Evolutionary conservation across 2,888 invertebrate genomes (phyloP).

Genomic region (Meiosimyza platycephala): DNA sequence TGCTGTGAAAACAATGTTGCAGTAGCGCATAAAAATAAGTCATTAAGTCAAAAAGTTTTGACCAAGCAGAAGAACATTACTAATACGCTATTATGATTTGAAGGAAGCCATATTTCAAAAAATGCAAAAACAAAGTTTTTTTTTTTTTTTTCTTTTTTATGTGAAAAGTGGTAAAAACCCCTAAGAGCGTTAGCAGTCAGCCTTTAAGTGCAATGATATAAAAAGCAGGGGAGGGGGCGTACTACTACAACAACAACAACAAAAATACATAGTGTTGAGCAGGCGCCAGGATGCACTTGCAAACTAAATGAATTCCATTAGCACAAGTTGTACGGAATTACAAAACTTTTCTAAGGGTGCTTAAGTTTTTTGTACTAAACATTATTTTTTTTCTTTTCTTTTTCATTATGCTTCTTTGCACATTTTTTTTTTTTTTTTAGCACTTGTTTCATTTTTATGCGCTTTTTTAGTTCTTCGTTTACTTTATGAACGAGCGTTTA

Average conservation of each 20-base stretch:
- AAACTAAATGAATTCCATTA: constrained; percentile 22
- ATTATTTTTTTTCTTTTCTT: no score
- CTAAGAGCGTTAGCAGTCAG: no score
- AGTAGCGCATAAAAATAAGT: constrained; percentile 14
- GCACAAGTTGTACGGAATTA: constrained; percentile 23
- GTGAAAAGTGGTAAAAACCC: no score
- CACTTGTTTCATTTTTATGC: no score
- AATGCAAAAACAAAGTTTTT: not conserved
- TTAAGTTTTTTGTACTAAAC: constrained; percentile 20
- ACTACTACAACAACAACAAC: not conserved
- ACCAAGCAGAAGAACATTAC: not conserved
- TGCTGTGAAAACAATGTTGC: not conserved
- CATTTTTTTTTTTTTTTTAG: no score
- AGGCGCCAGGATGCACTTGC: constrained; percentile 9
- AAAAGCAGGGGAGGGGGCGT: no score
- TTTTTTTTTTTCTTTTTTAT: not conserved
- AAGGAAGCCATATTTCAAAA: constrained; percentile 16
- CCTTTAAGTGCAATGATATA: no score
- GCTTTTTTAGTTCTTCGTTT: no score
- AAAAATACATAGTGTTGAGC: not conserved
- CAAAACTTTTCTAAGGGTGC: constrained; percentile 19
- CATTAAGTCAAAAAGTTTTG: constrained; percentile 26
- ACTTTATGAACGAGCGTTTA: no score
- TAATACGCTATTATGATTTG: constrained; percentile 6
- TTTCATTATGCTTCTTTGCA: no score